These are phyloP conservation scores for Lysiphlebus fabarum DNA, from an alignment of 1,140 invertebrate species.

Conservation along the genomic window DNA sequence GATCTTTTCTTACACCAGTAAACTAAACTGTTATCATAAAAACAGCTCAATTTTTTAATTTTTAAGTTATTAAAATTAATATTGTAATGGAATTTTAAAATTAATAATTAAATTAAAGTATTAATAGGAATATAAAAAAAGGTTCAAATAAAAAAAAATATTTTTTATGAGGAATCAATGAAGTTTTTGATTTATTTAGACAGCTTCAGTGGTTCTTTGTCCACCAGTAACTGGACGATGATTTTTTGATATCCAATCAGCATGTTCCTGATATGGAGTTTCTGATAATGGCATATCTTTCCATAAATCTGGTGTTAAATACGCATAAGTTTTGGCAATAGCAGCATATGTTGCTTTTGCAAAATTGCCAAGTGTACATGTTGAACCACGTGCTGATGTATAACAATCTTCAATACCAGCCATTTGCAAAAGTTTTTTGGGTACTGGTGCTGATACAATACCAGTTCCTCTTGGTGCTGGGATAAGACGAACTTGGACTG, in stretches of 20 bases:
- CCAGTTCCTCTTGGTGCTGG: slow-evolving; percentile 99
- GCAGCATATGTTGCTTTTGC: slow-evolving; percentile 99
- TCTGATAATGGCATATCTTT: slow-evolving; percentile 84
- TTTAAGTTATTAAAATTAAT: too few relatives aligned
- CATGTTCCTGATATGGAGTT: slow-evolving; percentile 91
- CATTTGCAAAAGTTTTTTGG: slow-evolving; percentile 99
- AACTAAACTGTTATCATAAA: too few relatives aligned
- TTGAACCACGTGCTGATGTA: slow-evolving; percentile 93
- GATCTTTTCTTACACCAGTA: too few relatives aligned
- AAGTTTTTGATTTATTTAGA: slow-evolving; percentile 27
- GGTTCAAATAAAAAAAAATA: too few relatives aligned
- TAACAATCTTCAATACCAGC: slow-evolving; percentile 99
- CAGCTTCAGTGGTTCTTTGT: slow-evolving; percentile 43
- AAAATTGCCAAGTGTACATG: slow-evolving; percentile 98
- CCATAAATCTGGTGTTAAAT: slow-evolving; percentile 98
- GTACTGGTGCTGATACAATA: slow-evolving; percentile 98
- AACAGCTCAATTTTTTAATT: too few relatives aligned
- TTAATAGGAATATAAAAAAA: too few relatives aligned
- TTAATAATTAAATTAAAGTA: too few relatives aligned
- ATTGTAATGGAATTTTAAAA: too few relatives aligned
- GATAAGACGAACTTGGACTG: slow-evolving; percentile 92
- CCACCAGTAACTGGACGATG: slow-evolving; percentile 57
- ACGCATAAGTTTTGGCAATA: slow-evolving; percentile 97
- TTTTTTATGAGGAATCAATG: too few relatives aligned
- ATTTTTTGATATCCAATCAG: slow-evolving; percentile 80